phyloP scores from a whole-genome alignment of 2,113 vertebrate species.

The Potamarius usumacintae region DNA sequence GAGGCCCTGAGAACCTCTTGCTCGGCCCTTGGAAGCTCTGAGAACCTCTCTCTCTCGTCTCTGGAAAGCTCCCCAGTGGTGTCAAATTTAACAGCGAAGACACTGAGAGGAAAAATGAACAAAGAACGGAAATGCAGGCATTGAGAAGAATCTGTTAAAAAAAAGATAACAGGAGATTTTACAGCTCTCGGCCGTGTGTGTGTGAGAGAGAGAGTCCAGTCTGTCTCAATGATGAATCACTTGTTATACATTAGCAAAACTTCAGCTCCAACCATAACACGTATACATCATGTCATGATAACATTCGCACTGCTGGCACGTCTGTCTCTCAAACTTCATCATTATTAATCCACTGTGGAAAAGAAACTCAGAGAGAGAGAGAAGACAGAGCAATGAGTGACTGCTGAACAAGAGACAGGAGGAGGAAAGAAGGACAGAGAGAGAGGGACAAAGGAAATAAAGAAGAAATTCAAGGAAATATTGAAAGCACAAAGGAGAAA shows the following conservation, averaged over 20 bases:
- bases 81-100: neutral
- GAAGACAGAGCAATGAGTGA: neutral
- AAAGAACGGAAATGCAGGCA: neutral
- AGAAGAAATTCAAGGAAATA: too few species aligned
- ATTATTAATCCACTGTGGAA: neutral
- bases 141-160: neutral
- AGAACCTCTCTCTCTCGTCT: neutral
- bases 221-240: neutral
- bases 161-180: neutral
- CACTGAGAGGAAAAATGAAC: neutral
- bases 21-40: neutral
- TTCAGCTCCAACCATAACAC: neutral
- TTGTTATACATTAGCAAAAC: slow-evolving; percentile 14
- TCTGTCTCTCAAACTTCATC: neutral
- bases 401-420: neutral
- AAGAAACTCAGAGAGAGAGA: neutral
- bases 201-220: neutral
- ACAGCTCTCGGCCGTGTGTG: neutral
- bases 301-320: neutral
- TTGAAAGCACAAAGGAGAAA: neutral
- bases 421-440: neutral
- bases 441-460: neutral
- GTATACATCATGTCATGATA: neutral
- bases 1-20: neutral
- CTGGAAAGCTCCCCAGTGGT: neutral